Conservation (phyloP, 2,113 vertebrate species). For the Anser cygnoides region DNA sequence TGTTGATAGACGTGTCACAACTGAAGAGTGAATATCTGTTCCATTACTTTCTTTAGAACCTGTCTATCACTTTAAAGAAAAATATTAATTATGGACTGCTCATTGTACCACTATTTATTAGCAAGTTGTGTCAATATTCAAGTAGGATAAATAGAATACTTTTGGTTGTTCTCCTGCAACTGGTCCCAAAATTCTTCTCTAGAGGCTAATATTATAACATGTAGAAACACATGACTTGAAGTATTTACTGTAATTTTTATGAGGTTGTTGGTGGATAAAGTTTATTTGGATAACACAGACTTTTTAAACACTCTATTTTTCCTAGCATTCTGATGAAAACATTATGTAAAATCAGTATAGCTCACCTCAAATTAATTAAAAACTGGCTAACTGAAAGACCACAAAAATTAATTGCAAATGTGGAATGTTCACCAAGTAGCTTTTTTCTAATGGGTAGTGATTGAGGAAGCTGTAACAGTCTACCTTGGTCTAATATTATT, state of each 20-base stretch:
- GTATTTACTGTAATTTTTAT: background rate
- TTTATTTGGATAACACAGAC: background rate
- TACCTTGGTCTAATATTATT: background rate
- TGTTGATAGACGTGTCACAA: rapidly evolving
- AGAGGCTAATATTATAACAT: background rate
- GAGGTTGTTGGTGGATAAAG: background rate
- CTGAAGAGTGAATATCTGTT: background rate
- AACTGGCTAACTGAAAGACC: background rate
- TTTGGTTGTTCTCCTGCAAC: background rate
- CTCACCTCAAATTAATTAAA: background rate
- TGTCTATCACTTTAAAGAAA: background rate
- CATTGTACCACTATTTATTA: rapidly evolving
- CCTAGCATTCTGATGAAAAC: background rate
- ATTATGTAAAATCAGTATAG: background rate
- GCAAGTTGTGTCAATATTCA: background rate
- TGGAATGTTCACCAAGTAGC: background rate
- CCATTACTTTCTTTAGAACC: background rate
- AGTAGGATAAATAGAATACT: background rate
- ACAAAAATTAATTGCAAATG: background rate
- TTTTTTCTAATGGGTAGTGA: background rate
- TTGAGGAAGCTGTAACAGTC: background rate
- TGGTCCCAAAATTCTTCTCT: background rate
- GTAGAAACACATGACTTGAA: background rate
- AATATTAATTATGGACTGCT: background rate
- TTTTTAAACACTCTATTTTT: background rate